Evolutionary conservation across 1,140 invertebrate species (phyloP).

Genomic region (Helicorthomorpha holstii): DNA sequence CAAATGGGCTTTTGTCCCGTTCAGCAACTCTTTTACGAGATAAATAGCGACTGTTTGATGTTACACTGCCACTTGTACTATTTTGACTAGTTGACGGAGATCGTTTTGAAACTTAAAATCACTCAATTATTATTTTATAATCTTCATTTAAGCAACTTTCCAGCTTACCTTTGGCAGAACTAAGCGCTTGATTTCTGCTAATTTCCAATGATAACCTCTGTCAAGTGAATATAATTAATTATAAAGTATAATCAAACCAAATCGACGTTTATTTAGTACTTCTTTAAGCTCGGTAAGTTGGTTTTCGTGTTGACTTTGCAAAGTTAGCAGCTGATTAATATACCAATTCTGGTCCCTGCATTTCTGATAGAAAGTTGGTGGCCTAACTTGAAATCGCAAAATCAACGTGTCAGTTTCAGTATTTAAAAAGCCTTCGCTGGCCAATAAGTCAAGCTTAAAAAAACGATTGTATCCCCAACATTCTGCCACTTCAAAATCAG

Average conservation of each 20-base stretch:
- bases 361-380: conserved; percentile 82
- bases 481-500: conserved; percentile 92
- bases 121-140: not conserved
- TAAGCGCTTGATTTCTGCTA: not conserved
- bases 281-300: conserved; percentile 76
- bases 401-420: conserved; percentile 25
- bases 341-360: conserved; percentile 89
- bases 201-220: not conserved
- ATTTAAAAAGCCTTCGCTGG: conserved; percentile 64
- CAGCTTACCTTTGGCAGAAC: not conserved
- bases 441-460: conserved; percentile 73
- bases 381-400: conserved; percentile 66
- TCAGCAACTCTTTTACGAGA: no score
- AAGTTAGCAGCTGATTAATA: conserved; percentile 61
- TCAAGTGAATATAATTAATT: not conserved
- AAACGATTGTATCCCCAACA: conserved; percentile 94
- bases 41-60: no score
- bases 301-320: conserved; percentile 58
- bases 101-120: not conserved
- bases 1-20: conserved; percentile 5
- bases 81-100: not conserved
- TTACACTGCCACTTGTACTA: not conserved
- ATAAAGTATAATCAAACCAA: no score
- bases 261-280: no score
- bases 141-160: not conserved